Evolutionary conservation across 2,797 vertebrate species (phyloP).

Genomic region (Eleutherodactylus coqui): DNA sequence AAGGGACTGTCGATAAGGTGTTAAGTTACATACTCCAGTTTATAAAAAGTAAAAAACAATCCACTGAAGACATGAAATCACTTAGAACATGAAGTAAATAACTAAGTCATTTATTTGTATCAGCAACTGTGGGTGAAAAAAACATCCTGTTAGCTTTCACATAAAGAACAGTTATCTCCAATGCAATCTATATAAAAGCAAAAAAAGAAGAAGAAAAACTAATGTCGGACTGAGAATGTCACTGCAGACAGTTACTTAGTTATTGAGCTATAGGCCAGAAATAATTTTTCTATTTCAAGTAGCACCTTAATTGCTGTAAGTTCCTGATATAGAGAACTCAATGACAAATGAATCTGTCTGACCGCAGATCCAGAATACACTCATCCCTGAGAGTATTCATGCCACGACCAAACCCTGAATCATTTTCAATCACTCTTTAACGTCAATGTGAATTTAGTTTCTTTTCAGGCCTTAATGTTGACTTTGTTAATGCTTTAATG

Average conservation of each 20-base stretch:
- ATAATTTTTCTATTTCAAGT: background rate
- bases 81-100: background rate
- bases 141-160: background rate
- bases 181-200: background rate
- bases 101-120: background rate
- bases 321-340: background rate
- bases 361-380: background rate
- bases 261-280: background rate
- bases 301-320: background rate
- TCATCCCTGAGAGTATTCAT: too few relatives aligned
- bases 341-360: background rate
- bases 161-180: background rate
- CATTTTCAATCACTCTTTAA: background rate
- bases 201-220: background rate
- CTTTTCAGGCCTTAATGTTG: constrained; percentile 17
- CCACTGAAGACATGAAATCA: background rate
- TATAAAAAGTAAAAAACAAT: constrained; percentile 1
- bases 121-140: background rate
- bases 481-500: constrained; percentile 45
- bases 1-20: background rate
- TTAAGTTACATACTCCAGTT: background rate
- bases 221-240: background rate
- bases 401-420: background rate
- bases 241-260: background rate
- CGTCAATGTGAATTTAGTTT: constrained; percentile 4